Percentiles rank a stretch among this genome's conserved stretches.
phyloP scores from a whole-genome alignment of 2,888 invertebrate species.

The Melanargia galathea region DNA sequence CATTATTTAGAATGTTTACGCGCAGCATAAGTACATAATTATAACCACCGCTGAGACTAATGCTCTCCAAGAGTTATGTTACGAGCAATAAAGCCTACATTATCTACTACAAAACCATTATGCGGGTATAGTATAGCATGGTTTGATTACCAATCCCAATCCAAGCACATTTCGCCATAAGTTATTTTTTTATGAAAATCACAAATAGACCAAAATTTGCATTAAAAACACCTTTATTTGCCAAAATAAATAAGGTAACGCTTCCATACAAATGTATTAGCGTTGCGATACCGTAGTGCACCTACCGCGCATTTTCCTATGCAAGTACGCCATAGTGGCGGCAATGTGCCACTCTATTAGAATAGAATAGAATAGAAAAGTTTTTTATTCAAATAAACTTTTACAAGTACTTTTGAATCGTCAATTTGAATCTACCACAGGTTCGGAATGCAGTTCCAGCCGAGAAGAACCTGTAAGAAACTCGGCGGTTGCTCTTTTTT shows the following conservation, averaged over 20 bases:
- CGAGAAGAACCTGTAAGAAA: no score
- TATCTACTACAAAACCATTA: background rate
- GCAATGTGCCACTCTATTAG: no score
- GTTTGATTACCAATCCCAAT: background rate
- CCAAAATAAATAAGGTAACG: background rate
- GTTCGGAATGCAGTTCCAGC: no score
- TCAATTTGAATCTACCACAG: no score
- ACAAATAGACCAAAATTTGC: background rate
- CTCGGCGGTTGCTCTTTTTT: no score
- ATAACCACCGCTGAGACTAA: slow-evolving; percentile 6
- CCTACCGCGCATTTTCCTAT: no score
- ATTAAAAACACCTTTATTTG: background rate
- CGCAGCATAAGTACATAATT: background rate
- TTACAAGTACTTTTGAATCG: no score
- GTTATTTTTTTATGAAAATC: background rate
- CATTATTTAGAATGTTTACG: slow-evolving; percentile 11
- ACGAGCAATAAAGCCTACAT: slow-evolving; percentile 4
- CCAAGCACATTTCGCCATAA: background rate
- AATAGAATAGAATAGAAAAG: no score
- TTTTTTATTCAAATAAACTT: no score
- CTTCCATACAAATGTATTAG: no score
- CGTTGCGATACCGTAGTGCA: no score
- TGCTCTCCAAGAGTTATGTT: slow-evolving; percentile 5
- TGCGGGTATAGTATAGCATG: background rate
- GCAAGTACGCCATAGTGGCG: no score